A percentile compares a stretch with the other conserved stretches of the same genome.
Evolutionary conservation across 2,888 invertebrate genomes (phyloP).

Genomic region (Drosophila neonasuta): DNA sequence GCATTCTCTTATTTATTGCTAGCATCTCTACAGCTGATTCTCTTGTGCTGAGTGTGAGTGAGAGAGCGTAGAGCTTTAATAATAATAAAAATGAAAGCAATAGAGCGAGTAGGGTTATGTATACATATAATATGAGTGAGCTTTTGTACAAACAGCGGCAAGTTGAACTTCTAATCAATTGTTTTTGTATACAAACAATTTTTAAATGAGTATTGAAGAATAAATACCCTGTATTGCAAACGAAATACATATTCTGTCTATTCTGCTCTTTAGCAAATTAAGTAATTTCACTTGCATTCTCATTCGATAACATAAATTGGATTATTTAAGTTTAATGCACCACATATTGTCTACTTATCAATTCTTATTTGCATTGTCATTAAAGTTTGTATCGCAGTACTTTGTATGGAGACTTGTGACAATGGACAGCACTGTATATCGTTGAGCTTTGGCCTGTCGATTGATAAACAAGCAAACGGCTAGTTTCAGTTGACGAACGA

Average conservation of each 20-base stretch:
- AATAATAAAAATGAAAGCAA: not conserved
- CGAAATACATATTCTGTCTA: not conserved
- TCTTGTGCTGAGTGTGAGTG: not conserved
- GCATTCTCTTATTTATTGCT: not conserved
- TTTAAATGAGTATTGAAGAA: not conserved
- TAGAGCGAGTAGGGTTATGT: not conserved
- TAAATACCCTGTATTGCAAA: not conserved
- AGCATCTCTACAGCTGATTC: not conserved
- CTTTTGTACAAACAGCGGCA: not conserved
- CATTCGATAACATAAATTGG: not conserved
- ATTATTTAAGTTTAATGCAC: not conserved
- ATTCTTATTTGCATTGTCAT: not conserved
- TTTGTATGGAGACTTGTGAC: conserved; percentile 5
- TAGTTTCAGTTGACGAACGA: conserved; percentile 38
- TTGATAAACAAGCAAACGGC: not conserved
- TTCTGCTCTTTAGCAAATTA: too few species aligned
- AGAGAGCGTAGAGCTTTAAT: not conserved
- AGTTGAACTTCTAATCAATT: conserved; percentile 1
- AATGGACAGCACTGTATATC: conserved; percentile 28
- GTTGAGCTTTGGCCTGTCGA: conserved; percentile 21
- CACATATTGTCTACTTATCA: not conserved
- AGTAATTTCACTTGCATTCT: too few species aligned
- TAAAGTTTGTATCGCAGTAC: too few species aligned
- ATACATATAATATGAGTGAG: not conserved
- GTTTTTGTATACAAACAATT: not conserved